Evolutionary conservation across 2,797 vertebrate species (phyloP), one percentile per base, ranked within the genome.

Genomic region (Myotis findleyi): DNA sequence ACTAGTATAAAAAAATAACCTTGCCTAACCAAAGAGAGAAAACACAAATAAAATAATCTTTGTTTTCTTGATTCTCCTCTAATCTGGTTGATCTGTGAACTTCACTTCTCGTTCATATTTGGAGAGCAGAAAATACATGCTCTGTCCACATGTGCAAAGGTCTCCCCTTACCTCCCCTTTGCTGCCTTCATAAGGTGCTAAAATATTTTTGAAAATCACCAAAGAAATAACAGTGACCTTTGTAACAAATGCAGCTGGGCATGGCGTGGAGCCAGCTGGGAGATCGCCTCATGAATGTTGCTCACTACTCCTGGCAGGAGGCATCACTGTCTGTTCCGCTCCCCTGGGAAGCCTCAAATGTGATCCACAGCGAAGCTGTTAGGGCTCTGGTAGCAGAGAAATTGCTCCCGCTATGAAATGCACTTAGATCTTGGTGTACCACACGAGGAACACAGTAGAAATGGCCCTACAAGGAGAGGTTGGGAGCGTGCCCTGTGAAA

Each of bases 201-300:
- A 76, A 80, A 51, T 83, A 57, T 11, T 87, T 68, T 90, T 62
- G 38, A 41, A 84, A 94, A 80, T 59, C 27, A 76, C 57, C 1
- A 2, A 80, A 93, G 55, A 89, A 83, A 87, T 71, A 91, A 69
- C 44, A 92, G 20, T 59, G 66, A 83, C 38, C 76, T 87, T 91
- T 68, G 68, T 59, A 41, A 87, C 44, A 80, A 76, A 59, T 68
- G 62, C 66, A 91, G 49, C 76, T 94, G 72, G 7, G 51, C 53
- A 12, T 30, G 79, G 62, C 75, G 36, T n/a, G 73, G 36, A 87
- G 38, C 55, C 66, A 44, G 51, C 75, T 84, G 72, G 62, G 84
- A 95, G 49, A 55, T 77, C 72, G 93, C 33, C 75, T 89, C 14
- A 1, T 18, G 53, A 76, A 49, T 53, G 91, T 76, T 36, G 68